phyloP scores from a whole-genome alignment of 2,888 invertebrate species.

The Drosophila niveifrons region DNA sequence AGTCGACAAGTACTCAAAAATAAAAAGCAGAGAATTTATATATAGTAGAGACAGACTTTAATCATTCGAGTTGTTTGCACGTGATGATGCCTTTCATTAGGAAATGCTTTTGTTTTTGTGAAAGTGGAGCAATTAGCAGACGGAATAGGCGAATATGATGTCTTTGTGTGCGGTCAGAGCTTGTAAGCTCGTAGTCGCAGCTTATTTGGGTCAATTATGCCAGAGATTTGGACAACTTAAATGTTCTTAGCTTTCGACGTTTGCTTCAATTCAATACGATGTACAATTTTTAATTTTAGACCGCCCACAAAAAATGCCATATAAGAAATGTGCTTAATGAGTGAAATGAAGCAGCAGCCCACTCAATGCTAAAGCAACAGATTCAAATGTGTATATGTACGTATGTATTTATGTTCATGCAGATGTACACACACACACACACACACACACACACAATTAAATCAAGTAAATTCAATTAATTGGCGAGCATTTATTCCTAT shows the following conservation, averaged over 20 bases:
- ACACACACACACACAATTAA: constrained; percentile 65
- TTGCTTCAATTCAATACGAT: constrained; percentile 28
- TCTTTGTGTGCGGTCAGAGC: constrained; percentile 3
- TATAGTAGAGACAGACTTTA: constrained; percentile 4
- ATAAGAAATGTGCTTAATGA: constrained; percentile 25
- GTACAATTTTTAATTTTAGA: constrained; percentile 15
- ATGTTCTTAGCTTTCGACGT: constrained; percentile 24
- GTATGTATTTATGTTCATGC: neutral
- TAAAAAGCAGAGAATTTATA: neutral
- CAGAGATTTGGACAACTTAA: constrained; percentile 25
- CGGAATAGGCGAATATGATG: constrained; percentile 1
- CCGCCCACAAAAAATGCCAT: constrained; percentile 33
- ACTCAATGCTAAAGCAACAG: constrained; percentile 22
- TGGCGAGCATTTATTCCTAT: constrained; percentile 39
- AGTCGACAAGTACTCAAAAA: constrained; percentile 4
- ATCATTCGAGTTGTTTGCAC: constrained; percentile 20
- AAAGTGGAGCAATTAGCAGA: constrained; percentile 35
- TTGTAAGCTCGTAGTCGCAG: neutral
- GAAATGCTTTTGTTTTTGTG: constrained; percentile 29
- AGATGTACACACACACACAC: constrained; percentile 43
- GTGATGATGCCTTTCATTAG: constrained; percentile 41
- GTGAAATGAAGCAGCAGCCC: constrained; percentile 34
- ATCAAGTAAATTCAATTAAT: constrained; percentile 73
- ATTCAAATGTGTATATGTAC: neutral
- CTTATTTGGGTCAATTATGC: constrained; percentile 55